Conservation (phyloP, 1,140 invertebrate species). For the Macrostomum lignano region DNA sequence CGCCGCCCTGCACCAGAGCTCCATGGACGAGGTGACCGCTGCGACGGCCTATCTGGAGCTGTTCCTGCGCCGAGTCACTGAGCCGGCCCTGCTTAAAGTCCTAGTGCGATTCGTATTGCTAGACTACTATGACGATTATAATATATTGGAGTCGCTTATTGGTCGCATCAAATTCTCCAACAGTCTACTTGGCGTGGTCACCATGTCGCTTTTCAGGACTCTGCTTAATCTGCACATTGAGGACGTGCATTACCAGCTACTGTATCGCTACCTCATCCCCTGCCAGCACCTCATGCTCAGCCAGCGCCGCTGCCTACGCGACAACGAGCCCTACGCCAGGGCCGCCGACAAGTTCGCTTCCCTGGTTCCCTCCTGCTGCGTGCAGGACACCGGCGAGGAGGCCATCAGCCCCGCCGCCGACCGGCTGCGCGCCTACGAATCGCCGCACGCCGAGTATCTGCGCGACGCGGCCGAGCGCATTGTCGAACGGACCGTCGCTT, state of each 20-base stretch:
- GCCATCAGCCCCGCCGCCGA: neutral
- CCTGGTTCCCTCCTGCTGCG: constrained; percentile 37
- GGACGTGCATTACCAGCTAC: constrained; percentile 35
- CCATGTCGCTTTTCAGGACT: no score
- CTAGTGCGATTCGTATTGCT: no score
- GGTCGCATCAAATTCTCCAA: no score
- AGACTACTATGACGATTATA: no score
- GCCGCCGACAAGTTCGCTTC: constrained; percentile 49
- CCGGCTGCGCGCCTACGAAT: neutral
- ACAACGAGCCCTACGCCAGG: constrained; percentile 43
- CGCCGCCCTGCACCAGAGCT: no score
- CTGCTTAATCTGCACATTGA: constrained; percentile 70
- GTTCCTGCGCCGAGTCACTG: no score
- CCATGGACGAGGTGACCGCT: no score
- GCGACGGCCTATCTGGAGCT: no score
- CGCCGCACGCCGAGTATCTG: neutral
- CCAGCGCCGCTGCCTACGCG: constrained; percentile 42
- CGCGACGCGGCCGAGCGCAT: no score
- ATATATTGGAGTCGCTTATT: no score
- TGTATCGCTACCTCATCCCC: constrained; percentile 39
- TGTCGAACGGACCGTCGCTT: neutral
- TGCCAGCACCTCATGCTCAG: constrained; percentile 66
- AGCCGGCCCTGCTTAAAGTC: no score
- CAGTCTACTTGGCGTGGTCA: no score
- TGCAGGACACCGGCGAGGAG: constrained; percentile 9